Base-by-base conservation (phyloP, 37 sponge, comb jelly and placozoan species). In the Mnemiopsis leidyi region DNA sequence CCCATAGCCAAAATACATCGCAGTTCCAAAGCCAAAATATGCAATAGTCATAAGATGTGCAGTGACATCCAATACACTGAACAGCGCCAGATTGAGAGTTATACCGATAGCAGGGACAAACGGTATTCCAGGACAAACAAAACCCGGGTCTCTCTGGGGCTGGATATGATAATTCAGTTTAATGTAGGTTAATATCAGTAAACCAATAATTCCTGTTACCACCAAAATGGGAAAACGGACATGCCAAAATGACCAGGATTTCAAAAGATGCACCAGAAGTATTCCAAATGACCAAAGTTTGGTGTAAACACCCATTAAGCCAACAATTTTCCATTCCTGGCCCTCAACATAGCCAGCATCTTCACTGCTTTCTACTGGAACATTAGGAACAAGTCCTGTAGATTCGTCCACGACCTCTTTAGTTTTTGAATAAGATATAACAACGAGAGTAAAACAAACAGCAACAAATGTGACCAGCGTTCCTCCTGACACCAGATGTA, bases 101-200 rank as follows among this genome's bases (percentile, higher is more conserved):
- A 28, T 71, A 28, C 75, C 75, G 20, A 71, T n/a, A 5, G 75
- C 75, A 7, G 75, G 75, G n/a, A 71, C 5, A 28, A 29, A 71
- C 75, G 75, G 75, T n/a, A 71, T 71, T 29, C 75, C 25, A 28
- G 75, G 75, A 28, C 75, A 71, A 13, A 71, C 75, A 71, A 71
- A 71, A 71, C 75, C 30, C 7, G 25, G 75, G 20, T 71, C 20
- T 25, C n/a, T n/a, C 75, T 28, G 75, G 20, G 75, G 25, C 30
- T 71, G 30, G 30, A 71, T n/a, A 5, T 29, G 30, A 25, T 71
- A 28, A 18, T 23, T 28, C 30, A 29, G 7, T 5, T n/a, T 29
- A 29, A 71, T 71, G 30, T 71, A 18, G 75, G 20, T 71, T 5
- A 71, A 25, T 28, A 71, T 71, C 3, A n/a, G 25, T 7, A 18